Conservation (phyloP, 2,888 invertebrate species). For the Lacanobia wlatinum region DNA sequence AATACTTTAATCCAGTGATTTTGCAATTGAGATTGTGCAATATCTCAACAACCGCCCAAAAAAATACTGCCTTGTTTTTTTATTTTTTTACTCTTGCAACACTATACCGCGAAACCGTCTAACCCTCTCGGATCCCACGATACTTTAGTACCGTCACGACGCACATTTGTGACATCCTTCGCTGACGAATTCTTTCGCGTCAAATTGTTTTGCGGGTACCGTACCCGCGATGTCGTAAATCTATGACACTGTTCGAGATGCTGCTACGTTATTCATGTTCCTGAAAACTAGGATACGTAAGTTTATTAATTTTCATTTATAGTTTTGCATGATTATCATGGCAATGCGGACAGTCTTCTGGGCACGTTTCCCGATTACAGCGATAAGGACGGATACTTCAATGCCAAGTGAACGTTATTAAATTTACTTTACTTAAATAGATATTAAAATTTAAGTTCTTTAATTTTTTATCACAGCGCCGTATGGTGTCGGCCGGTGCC, state of each 20-base stretch:
- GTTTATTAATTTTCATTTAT: slow-evolving; percentile 20
- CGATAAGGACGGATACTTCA: neutral
- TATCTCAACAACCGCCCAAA: no score
- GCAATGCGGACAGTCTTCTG: neutral
- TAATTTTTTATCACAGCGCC: no score
- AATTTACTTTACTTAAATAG: no score
- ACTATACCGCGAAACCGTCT: slow-evolving; percentile 30
- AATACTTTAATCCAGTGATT: no score
- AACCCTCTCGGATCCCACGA: slow-evolving; percentile 48
- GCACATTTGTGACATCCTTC: slow-evolving; percentile 53
- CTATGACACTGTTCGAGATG: slow-evolving; percentile 46
- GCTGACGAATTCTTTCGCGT: slow-evolving; percentile 63
- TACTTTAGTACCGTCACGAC: slow-evolving; percentile 46
- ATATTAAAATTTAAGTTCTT: no score
- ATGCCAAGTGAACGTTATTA: no score
- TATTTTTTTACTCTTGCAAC: slow-evolving; percentile 43
- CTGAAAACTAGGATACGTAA: slow-evolving; percentile 10
- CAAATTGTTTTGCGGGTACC: slow-evolving; percentile 54
- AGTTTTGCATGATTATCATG: neutral
- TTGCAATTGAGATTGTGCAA: no score
- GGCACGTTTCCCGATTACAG: no score
- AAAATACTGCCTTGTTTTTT: no score
- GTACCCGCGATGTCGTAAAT: slow-evolving; percentile 54
- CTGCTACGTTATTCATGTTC: slow-evolving; percentile 48
- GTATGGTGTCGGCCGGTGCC: no score